phyloP scores from a whole-genome alignment of 2,888 invertebrate species.

The Phyllotreta cruciferae region DNA sequence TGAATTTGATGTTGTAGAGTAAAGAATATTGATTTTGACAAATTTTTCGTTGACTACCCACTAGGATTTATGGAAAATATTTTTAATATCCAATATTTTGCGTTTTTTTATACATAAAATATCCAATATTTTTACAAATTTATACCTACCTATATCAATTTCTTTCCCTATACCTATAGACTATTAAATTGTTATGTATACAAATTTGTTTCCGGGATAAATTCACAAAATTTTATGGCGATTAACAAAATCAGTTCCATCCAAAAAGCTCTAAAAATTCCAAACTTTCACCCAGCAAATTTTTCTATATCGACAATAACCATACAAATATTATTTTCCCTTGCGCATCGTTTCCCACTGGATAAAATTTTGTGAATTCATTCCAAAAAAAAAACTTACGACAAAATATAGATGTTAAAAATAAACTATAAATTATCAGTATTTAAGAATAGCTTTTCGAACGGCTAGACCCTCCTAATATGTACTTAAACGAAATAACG shows the following conservation, averaged over 20 bases:
- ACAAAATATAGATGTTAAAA: constrained; percentile 56
- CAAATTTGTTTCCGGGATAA: constrained; percentile 52
- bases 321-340: constrained; percentile 9
- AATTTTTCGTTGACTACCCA: not conserved
- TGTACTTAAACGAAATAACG: constrained; percentile 58
- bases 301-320: constrained; percentile 37
- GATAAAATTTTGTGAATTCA: constrained; percentile 46
- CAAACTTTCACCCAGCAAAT: no score
- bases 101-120: constrained; percentile 16
- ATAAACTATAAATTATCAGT: constrained; percentile 61
- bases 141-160: constrained; percentile 44
- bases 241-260: no score
- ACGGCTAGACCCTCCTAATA: constrained; percentile 62
- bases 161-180: constrained; percentile 54
- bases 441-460: constrained; percentile 62
- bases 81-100: constrained; percentile 41
- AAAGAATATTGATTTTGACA: not conserved
- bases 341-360: not conserved
- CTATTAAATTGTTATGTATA: constrained; percentile 58
- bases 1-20: not conserved
- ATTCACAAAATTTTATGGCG: constrained; percentile 45
- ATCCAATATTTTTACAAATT: no score
- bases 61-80: not conserved
- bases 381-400: constrained; percentile 41
- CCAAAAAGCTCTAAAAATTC: no score